Conservation (phyloP, 2,888 invertebrate genomes). For the Endomychus coccineus region DNA sequence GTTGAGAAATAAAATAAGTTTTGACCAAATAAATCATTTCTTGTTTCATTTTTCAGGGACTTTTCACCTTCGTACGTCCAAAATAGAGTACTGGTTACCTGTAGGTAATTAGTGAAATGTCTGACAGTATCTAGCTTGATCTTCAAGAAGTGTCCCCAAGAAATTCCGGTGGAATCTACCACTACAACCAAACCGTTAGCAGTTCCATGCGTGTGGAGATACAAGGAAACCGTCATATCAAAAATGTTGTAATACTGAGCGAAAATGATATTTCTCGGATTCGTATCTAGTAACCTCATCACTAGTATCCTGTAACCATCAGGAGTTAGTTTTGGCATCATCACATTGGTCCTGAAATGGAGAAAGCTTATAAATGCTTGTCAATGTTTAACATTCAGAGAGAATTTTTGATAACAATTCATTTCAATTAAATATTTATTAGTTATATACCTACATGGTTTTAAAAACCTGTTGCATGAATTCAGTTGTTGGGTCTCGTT, state of each 20-base stretch:
- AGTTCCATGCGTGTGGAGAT: slow-evolving; percentile 49
- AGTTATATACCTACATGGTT: slow-evolving; percentile 45
- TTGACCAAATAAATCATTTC: too few relatives aligned
- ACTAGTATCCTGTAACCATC: slow-evolving; percentile 33
- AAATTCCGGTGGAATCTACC: slow-evolving; percentile 55
- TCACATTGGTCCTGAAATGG: slow-evolving; percentile 13
- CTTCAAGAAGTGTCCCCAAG: slow-evolving; percentile 56
- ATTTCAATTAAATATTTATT: too few relatives aligned
- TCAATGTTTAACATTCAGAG: not conserved
- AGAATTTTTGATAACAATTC: slow-evolving; percentile 51
- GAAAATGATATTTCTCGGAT: slow-evolving; percentile 54
- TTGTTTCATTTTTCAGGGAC: too few relatives aligned
- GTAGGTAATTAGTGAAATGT: slow-evolving; percentile 60
- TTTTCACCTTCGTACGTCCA: too few relatives aligned
- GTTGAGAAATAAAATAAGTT: too few relatives aligned
- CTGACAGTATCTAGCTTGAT: slow-evolving; percentile 57
- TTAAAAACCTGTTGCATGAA: slow-evolving; percentile 44
- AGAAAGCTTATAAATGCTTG: not conserved
- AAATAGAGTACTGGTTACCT: too few relatives aligned
- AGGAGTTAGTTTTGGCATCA: slow-evolving; percentile 22
- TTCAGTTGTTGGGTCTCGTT: slow-evolving; percentile 48
- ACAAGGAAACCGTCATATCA: slow-evolving; percentile 54
- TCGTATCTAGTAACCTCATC: slow-evolving; percentile 44
- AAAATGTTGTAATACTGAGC: slow-evolving; percentile 46
- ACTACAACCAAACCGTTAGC: slow-evolving; percentile 53